Evolutionary conservation across 30 jellyfish, hydroid and myxozoan species (phyloP), one percentile per base, ranked within the genome.

Genomic region (Mastigias papua): DNA sequence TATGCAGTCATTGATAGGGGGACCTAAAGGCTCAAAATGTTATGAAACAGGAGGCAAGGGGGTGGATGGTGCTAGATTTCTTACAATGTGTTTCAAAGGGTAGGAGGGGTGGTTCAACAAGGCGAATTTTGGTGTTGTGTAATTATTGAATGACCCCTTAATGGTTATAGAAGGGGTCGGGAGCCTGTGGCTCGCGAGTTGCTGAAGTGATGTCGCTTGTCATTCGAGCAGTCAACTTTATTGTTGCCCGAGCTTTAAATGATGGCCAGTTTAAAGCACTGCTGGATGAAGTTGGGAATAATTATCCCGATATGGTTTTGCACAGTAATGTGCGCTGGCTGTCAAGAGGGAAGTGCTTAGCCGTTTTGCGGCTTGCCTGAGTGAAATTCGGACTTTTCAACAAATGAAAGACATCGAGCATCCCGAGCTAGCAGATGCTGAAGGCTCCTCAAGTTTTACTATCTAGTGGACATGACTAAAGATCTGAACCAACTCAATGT

Each of bases 371-470:
- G 69, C 23, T 57, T 57, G 69, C 17, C 23, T 57, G 69, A 57
- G 69, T 0, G 54, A 42, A 42, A 42, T 42, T 0, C 54, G 0
- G 30, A 23, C 69, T 42, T 42, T 42, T 42, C 54, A 4, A 0
- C 54, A 80, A 54, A 57, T 19, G 60, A 80, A 80, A 27, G 88
- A 0, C 32, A 0, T 34, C 29, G 1, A 27, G 1, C 34, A 42
- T 42, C 37, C 62, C 28, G 64, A 60, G 49, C 63, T 80, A 20
- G 1, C 70, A 0, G 70, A 57, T 1, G 22, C 57, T 34, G 84
- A 80, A 60, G 90, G 87, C 65, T 61, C 42, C 84, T 31, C 32
- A 78, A 80, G 64, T 61, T 80, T n/a, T 33, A 21, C 1, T 80
- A 19, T 80, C 32, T 80, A 27, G 82, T 33, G 61, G 90, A 54